Percentiles rank a stretch among this genome's conserved stretches.
Evolutionary conservation across 2,797 vertebrate genomes (phyloP).

Genomic region (Siniperca undulata): DNA sequence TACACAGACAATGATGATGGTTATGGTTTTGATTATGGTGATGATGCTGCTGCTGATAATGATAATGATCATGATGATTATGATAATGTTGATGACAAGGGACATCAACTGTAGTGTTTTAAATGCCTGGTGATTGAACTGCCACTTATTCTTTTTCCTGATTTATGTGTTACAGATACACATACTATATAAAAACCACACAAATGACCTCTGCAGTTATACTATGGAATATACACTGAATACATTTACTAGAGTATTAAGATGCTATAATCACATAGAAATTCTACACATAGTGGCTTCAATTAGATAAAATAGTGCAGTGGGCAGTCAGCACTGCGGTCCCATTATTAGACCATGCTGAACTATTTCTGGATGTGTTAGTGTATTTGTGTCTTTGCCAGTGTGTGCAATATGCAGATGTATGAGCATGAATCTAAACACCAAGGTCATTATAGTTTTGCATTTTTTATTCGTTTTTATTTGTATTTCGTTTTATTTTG

Average conservation of each 20-base stretch:
- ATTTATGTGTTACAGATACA: conserved; percentile 7
- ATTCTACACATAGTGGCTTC: not conserved
- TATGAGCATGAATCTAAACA: not conserved
- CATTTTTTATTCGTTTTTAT: too few species aligned
- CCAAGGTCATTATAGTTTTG: too few species aligned
- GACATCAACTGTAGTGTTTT: conserved; percentile 9
- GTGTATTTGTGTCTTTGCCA: not conserved
- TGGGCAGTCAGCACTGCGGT: too few species aligned
- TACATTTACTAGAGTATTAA: not conserved
- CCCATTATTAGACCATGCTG: too few species aligned
- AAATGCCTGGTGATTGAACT: not conserved
- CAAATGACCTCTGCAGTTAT: not conserved
- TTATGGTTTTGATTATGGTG: conserved; percentile 33
- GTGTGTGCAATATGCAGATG: not conserved
- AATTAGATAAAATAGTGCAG: not conserved
- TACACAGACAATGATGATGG: conserved; percentile 28
- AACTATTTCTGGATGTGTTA: not conserved
- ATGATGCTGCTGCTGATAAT: not conserved
- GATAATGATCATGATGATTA: conserved; percentile 16
- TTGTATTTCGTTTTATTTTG: too few species aligned
- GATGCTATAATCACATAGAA: not conserved
- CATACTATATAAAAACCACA: not conserved
- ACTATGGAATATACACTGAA: not conserved
- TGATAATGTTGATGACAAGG: conserved; percentile 21
- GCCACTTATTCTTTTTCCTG: not conserved